A percentile compares a stretch with the other conserved stretches of the same genome.
Evolutionary conservation across 2,888 invertebrate genomes (phyloP).

Genomic region (Drosophila neoperkinsi): DNA sequence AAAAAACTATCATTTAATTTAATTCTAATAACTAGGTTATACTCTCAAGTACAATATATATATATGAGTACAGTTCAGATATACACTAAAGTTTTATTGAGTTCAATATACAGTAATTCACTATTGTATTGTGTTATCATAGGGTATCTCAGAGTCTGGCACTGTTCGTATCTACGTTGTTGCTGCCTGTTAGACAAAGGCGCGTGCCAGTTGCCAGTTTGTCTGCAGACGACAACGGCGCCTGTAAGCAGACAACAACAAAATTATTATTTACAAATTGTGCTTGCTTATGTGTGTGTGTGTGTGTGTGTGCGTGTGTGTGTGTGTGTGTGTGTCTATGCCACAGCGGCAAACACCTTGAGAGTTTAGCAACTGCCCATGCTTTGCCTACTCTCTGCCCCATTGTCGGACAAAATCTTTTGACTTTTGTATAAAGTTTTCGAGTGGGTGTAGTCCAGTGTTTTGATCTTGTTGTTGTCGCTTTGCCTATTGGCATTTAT

Average conservation of each 20-base stretch:
- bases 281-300: slow-evolving; percentile 21
- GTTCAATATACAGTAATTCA: background rate
- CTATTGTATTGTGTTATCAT: background rate
- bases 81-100: background rate
- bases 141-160: slow-evolving; percentile 11
- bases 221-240: slow-evolving; percentile 62
- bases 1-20: background rate
- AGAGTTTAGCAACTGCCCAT: slow-evolving; percentile 20
- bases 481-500: slow-evolving; percentile 56
- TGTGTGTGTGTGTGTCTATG: background rate
- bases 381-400: background rate
- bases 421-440: slow-evolving; percentile 54
- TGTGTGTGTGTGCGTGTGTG: background rate
- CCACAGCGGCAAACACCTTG: slow-evolving; percentile 42
- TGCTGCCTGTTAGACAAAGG: slow-evolving; percentile 50
- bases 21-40: background rate
- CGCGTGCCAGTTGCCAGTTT: slow-evolving; percentile 57
- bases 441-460: slow-evolving; percentile 12
- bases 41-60: background rate
- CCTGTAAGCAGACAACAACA: slow-evolving; percentile 58
- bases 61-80: no score
- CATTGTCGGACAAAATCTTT: slow-evolving; percentile 55
- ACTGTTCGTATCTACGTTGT: background rate
- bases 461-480: slow-evolving; percentile 36
- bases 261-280: slow-evolving; percentile 79